Base-by-base conservation (phyloP, 2,888 invertebrate species). In the Iselma pallidipennis region DNA sequence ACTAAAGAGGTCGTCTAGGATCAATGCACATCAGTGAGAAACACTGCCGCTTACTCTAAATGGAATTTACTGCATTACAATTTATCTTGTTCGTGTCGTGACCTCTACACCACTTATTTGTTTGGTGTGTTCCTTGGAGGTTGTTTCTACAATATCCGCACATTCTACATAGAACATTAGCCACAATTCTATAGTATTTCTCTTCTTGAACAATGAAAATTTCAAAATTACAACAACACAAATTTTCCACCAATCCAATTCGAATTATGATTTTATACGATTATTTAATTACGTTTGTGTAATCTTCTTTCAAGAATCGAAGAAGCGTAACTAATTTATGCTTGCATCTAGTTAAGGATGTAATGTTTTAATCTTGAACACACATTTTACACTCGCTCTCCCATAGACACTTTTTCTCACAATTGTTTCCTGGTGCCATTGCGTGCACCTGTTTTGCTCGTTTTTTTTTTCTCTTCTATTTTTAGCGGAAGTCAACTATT, bases 1-100 rank as follows among this genome's bases (percentile, higher is more conserved):
- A 21, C 7, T 42, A 10, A 10, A 19, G 19, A 29, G 42, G 60
- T 53, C 64, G 66, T 66, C 58, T 59, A 62, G 66, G 65, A 66
- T 66, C 66, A 66, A 59, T 66, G 64, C 65, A 64, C 66, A 66
- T 61, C 61, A 64, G 64, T 65, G 64, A 65, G 58, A 65, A 65
- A 62, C 55, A 57, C 55, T 64, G 33, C 62, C 57, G 58, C 62
- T 66, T 62, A 60, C 53, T 66, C 58, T 62, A 66, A 66, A 66
- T 61, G 63, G 66, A 66, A 66, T 66, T 66, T 66, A 66, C 65
- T 55, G 58, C 59, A 63, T 63, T 60, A 58, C 56, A 65, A 66
- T 66, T 61, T 60, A 63, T 65, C 65, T 65, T 66, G 68, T 52
- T 57, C 55, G 54, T 60, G 64, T 61, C 64, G 58, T 64, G 64